phyloP scores from a whole-genome alignment of 2,888 invertebrate species.

The Thyatira batis region DNA sequence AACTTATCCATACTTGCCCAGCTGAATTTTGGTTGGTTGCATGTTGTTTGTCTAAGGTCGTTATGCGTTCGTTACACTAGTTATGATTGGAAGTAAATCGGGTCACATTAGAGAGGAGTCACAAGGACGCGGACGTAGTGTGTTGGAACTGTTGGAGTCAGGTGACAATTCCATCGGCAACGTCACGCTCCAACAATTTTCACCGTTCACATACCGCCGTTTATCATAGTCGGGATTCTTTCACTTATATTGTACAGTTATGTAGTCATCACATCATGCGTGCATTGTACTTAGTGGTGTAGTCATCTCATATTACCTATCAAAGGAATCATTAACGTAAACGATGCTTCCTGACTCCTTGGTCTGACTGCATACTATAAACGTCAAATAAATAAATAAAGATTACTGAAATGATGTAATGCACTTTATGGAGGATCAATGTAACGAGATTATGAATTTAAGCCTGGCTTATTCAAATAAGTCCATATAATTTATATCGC shows the following conservation, averaged over 20 bases:
- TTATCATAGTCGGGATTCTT: constrained; percentile 30
- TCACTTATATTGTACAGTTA: constrained; percentile 20
- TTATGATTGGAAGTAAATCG: constrained; percentile 33
- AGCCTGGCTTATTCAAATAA: neutral
- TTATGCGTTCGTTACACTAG: constrained; percentile 15
- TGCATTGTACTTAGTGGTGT: constrained; percentile 12
- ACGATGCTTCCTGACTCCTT: too few species aligned
- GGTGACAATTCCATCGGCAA: constrained; percentile 39
- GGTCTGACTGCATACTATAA: too few species aligned
- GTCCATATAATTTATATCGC: neutral
- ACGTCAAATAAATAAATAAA: constrained; percentile 18
- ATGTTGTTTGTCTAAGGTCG: neutral
- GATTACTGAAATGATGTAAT: neutral
- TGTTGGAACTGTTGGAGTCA: constrained; percentile 21
- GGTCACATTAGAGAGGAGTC: constrained; percentile 51
- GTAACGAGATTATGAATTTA: neutral
- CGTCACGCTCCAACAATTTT: constrained; percentile 53
- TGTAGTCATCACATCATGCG: constrained; percentile 23
- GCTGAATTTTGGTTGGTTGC: neutral
- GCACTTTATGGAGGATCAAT: neutral
- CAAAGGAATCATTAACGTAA: too few species aligned
- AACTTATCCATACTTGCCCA: neutral
- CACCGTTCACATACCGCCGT: constrained; percentile 38
- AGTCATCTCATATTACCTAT: too few species aligned
- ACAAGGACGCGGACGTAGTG: constrained; percentile 49